Evolutionary conservation across 2,888 invertebrate species (phyloP), one percentile per base, ranked within the genome.

Genomic region (Cepaea hortensis): DNA sequence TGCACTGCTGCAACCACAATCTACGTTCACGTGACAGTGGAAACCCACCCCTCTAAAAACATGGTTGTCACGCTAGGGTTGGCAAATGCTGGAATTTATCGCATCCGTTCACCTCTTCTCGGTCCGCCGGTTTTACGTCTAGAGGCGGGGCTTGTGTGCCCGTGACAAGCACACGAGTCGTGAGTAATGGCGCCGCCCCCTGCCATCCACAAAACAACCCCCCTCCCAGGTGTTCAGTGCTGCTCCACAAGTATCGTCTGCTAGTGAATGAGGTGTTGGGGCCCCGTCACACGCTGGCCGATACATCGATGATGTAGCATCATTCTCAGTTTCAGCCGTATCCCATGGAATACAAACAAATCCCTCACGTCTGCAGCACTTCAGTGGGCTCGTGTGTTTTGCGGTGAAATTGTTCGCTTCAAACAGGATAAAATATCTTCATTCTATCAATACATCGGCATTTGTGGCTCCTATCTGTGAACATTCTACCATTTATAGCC

Each of bases 141-240:
- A 72, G 72, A 72, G 82, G 82, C 72, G 82, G 82, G n/a, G 82
- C 55, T 73, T 73, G 0, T n/a, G 6, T 61, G 82, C n/a, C 55
- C 3, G 55, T 82, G 82, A 82, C 82, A 23, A 55, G 82, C 82
- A 82, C 82, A 55, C 72, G 82, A 73, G 73, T 50, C 55, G n/a
- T 61, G 70, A 65, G 82, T 73, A 82, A 46, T 55, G 72, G 81
- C 82, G 55, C 82, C 82, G 82, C 82, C 82, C 73, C 70, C 35
- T 79, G 79, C 15, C n/a, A 62, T 23, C 62, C 35, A 11, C 79
- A 62, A 15, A 6, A 62, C 46, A 61, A 35, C 79, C 75, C 11
- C 46, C 50, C 77, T 48, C 77, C 72, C 82, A 82, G 82, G 82
- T 82, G 82, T 82, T 82, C 50, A 50, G 68, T 18, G 72, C 55